phyloP scores from a whole-genome alignment of 2,888 invertebrate species.

The Drosophila tanythrix region DNA sequence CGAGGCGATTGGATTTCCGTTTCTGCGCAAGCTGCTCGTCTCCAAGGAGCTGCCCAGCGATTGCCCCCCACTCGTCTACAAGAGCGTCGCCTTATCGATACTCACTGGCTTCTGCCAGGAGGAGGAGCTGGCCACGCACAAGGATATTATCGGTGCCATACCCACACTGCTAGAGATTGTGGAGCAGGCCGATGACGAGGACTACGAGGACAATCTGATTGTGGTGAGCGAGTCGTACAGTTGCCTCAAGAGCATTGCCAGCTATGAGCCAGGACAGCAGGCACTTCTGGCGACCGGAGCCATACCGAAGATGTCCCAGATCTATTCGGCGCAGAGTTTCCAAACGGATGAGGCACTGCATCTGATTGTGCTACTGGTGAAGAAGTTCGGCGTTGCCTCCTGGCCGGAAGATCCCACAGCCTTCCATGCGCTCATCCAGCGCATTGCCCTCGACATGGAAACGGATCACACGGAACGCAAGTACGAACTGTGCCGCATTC shows the following conservation, averaged over 20 bases:
- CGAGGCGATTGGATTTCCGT: conserved; percentile 95
- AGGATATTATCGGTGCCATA: conserved; percentile 93
- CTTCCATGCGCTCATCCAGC: conserved; percentile 92
- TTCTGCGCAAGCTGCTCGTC: conserved; percentile 91
- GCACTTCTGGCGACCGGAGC: conserved; percentile 92
- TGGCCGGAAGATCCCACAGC: conserved; percentile 92
- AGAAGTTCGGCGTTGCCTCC: conserved; percentile 89
- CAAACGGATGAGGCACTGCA: conserved; percentile 95
- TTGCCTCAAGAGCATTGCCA: conserved; percentile 92
- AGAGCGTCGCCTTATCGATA: conserved; percentile 95
- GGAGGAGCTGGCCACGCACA: conserved; percentile 91
- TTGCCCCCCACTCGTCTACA: conserved; percentile 95
- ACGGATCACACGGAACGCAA: conserved; percentile 95
- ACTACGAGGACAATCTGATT: conserved; percentile 93
- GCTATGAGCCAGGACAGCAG: conserved; percentile 91
- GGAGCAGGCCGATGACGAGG: conserved; percentile 92
- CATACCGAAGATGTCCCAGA: conserved; percentile 92
- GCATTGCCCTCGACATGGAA: conserved; percentile 94
- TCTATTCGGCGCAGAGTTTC: conserved; percentile 94
- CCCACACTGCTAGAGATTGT: conserved; percentile 94
- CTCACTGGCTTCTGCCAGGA: conserved; percentile 94
- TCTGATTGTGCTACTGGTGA: conserved; percentile 91
- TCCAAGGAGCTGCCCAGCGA: conserved; percentile 92
- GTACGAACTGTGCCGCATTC: conserved; percentile 93
- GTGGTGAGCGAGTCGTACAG: conserved; percentile 94